These are phyloP conservation scores for Cantharis lateralis DNA, from an alignment of 2,888 invertebrate genomes.

Conservation along the genomic window DNA sequence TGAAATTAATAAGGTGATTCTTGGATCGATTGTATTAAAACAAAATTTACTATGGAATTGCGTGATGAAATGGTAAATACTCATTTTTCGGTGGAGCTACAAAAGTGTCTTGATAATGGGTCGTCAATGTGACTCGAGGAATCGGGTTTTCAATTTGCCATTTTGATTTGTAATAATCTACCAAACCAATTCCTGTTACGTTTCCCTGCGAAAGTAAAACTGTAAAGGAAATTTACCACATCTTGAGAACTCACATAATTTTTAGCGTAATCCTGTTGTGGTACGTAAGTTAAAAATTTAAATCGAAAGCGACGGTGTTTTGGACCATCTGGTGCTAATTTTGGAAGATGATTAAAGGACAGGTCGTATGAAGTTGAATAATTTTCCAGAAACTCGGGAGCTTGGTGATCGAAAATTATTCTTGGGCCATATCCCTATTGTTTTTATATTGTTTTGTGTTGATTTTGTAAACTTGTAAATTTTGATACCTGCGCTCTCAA, in stretches of 20 bases:
- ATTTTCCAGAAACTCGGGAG: conserved; percentile 19
- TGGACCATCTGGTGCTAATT: conserved; percentile 8
- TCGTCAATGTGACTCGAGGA: conserved; percentile 15
- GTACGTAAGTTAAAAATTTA: conserved; percentile 18
- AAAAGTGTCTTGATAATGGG: conserved; percentile 19
- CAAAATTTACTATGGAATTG: background rate
- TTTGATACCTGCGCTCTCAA: conserved; percentile 5
- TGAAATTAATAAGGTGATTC: background rate
- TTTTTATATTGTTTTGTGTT: background rate
- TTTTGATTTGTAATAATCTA: conserved; percentile 7
- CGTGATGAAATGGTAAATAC: background rate
- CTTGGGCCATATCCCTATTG: conserved; percentile 23
- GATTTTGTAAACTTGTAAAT: background rate
- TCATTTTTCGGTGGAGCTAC: conserved; percentile 2
- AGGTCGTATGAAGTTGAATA: conserved; percentile 20
- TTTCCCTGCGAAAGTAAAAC: conserved; percentile 4
- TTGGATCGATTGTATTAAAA: background rate
- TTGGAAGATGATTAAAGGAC: conserved; percentile 16
- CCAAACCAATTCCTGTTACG: conserved; percentile 10
- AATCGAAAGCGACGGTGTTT: conserved; percentile 5
- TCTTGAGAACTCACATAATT: conserved; percentile 12
- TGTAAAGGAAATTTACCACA: background rate
- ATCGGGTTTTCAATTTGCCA: conserved; percentile 15
- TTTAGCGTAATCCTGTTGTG: conserved; percentile 18
- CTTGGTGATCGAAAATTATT: conserved; percentile 20